These are phyloP conservation scores for Actinernus sp. DNA, from an alignment of 92 coral and sea anemone species.

Conservation along the genomic window DNA sequence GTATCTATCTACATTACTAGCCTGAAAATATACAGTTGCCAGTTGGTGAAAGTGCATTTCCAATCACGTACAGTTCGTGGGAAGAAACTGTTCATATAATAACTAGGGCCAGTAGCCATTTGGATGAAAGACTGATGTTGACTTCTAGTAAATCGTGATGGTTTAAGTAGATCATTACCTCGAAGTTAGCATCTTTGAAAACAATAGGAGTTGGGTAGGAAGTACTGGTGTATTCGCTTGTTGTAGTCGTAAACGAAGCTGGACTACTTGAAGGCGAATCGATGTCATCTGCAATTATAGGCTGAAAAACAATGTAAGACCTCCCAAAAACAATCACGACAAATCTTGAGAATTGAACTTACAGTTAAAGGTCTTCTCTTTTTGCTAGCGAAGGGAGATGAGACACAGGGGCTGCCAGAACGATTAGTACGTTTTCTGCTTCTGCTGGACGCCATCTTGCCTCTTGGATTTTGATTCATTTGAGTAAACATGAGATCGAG, in stretches of 20 bases:
- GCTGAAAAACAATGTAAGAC: conserved; percentile 48
- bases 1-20: no score
- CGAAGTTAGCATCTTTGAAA: conserved; percentile 94
- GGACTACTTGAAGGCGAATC: conserved; percentile 94
- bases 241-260: conserved; percentile 81
- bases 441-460: conserved; percentile 94
- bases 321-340: neutral
- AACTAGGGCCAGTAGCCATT: no score
- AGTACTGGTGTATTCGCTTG: conserved; percentile 58
- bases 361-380: conserved; percentile 89
- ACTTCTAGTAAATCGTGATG: no score
- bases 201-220: conserved; percentile 42
- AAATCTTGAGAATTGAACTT: conserved; percentile 6
- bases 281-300: conserved; percentile 82
- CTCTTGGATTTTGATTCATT: neutral
- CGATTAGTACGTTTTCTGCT: conserved; percentile 80
- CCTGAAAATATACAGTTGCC: no score
- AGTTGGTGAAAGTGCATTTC: no score
- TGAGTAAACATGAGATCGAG: neutral
- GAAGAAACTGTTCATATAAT: no score
- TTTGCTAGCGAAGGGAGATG: conserved; percentile 66
- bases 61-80: no score
- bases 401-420: conserved; percentile 69
- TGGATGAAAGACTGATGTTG: no score
- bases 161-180: no score